These are phyloP conservation scores for Glossophaga mutica DNA, from an alignment of 2,797 vertebrate genomes.

Conservation along the genomic window DNA sequence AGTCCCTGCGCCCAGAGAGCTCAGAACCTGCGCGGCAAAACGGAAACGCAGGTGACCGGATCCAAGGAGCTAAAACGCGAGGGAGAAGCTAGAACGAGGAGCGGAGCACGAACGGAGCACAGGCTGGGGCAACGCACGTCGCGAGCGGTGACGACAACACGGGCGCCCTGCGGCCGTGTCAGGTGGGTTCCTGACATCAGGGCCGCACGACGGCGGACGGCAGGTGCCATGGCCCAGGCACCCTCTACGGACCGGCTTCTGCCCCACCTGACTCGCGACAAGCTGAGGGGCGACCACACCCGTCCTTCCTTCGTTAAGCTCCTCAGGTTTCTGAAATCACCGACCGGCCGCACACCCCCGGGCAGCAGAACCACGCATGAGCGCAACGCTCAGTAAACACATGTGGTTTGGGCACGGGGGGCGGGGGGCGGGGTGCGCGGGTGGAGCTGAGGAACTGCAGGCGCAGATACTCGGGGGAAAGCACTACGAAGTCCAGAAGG, in stretches of 20 bases:
- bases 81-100: not conserved
- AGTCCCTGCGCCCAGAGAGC: not conserved
- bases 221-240: not conserved
- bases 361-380: too few relatives aligned
- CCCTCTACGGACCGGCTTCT: not conserved
- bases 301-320: not conserved
- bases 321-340: not conserved
- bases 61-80: not conserved
- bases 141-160: not conserved
- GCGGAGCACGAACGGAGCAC: fast-evolving
- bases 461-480: fast-evolving
- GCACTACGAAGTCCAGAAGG: not conserved
- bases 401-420: too few relatives aligned
- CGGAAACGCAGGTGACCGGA: not conserved
- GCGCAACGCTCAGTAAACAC: not conserved
- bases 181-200: not conserved
- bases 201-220: not conserved
- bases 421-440: too few relatives aligned
- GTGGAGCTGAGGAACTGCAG: not conserved
- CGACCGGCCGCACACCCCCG: not conserved
- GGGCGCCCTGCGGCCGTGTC: fast-evolving
- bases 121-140: fast-evolving
- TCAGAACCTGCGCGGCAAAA: not conserved
- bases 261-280: not conserved
- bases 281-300: not conserved